phyloP scores from a whole-genome alignment of 1,140 invertebrate genomes.

The Drosophila carrolli region DNA sequence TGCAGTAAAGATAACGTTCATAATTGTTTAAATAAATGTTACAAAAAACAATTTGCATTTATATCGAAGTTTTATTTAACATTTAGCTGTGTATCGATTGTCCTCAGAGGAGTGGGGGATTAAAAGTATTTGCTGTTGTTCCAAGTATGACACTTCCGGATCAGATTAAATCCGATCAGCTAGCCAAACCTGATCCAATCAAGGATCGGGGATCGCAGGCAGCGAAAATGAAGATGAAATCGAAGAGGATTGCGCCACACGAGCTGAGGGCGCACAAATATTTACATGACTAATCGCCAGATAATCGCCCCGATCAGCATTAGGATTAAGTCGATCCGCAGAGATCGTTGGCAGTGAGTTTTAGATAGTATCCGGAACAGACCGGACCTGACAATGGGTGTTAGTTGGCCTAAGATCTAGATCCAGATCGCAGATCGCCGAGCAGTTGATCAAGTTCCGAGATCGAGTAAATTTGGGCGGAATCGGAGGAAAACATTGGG shows the following conservation, averaged over 20 bases:
- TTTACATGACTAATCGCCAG: conserved; percentile 46
- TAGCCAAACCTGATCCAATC: conserved; percentile 40
- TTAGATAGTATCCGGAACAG: conserved; percentile 12
- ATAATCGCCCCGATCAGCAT: conserved; percentile 49
- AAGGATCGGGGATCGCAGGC: conserved; percentile 25
- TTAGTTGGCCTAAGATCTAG: conserved; percentile 21
- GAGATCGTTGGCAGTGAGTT: conserved; percentile 16
- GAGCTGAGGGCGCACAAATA: conserved; percentile 27
- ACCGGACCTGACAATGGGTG: conserved; percentile 31
- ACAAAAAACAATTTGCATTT: too few species aligned
- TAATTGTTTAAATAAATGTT: too few species aligned
- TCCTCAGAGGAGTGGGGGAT: neutral
- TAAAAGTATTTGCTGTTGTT: neutral
- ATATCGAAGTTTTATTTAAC: too few species aligned
- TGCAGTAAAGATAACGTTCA: too few species aligned
- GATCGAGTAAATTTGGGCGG: conserved; percentile 16
- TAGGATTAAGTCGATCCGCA: conserved; percentile 32
- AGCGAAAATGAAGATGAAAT: conserved; percentile 21
- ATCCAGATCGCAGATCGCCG: conserved; percentile 8
- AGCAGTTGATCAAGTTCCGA: conserved; percentile 21
- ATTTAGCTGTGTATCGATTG: neutral
- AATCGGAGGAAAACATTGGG: conserved; percentile 15
- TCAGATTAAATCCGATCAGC: conserved; percentile 21
- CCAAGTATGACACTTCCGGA: conserved; percentile 36
- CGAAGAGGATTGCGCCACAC: conserved; percentile 34